phyloP scores from a whole-genome alignment of 2,888 invertebrate species.

The Tenthredo mesomela region DNA sequence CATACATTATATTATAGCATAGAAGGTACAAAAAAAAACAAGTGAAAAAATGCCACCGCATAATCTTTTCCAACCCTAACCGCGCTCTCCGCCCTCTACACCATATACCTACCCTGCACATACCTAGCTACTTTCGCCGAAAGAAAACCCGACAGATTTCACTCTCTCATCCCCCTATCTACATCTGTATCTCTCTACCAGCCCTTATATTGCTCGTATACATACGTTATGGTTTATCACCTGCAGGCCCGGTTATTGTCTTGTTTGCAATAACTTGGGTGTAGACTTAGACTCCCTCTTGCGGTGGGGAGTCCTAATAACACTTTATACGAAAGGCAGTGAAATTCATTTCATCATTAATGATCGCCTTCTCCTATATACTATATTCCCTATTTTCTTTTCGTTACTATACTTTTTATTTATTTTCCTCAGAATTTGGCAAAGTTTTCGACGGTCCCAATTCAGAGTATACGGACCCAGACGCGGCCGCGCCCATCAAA shows the following conservation, averaged over 20 bases:
- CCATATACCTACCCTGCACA: not conserved
- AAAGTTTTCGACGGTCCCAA: not conserved
- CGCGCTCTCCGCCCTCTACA: not conserved
- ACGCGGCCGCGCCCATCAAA: slow-evolving; percentile 66
- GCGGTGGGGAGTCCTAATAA: not conserved
- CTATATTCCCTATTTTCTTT: not conserved
- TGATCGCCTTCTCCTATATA: too few species aligned
- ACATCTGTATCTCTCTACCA: slow-evolving; percentile 44
- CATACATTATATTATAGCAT: not conserved
- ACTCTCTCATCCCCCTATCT: slow-evolving; percentile 45
- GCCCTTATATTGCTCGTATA: slow-evolving; percentile 67
- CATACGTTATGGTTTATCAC: slow-evolving; percentile 73
- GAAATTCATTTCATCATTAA: not conserved
- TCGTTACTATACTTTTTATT: not conserved
- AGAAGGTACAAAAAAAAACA: not conserved
- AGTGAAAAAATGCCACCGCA: slow-evolving; percentile 33
- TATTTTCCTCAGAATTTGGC: not conserved
- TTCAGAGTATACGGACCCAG: not conserved
- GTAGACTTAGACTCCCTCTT: slow-evolving; percentile 41
- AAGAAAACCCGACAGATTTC: slow-evolving; percentile 55
- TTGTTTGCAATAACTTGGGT: slow-evolving; percentile 61
- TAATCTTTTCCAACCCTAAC: not conserved
- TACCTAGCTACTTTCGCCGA: not conserved
- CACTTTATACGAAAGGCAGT: not conserved
- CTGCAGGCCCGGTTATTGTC: slow-evolving; percentile 71